These are phyloP conservation scores for Apteryx mantelli DNA, from an alignment of 2,113 vertebrate genomes.

Conservation along the genomic window DNA sequence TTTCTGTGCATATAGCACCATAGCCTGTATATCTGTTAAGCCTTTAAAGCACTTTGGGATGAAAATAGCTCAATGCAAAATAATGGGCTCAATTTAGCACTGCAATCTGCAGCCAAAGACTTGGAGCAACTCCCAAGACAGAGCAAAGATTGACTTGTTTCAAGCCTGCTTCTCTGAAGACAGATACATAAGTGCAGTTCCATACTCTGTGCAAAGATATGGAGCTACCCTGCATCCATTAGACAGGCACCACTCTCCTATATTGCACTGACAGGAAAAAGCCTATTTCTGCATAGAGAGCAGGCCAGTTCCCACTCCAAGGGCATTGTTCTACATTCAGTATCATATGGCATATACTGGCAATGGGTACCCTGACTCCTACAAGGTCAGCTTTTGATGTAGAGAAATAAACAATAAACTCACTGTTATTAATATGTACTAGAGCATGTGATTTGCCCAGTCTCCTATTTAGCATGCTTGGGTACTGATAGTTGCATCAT, in stretches of 20 bases:
- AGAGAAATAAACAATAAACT: not conserved
- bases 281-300: not conserved
- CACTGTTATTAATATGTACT: not conserved
- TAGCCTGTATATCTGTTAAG: slow-evolving; percentile 22
- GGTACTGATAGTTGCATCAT: not conserved
- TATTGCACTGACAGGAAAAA: not conserved
- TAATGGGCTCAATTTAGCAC: slow-evolving; percentile 52
- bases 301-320: accelerated
- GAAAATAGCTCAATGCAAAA: slow-evolving; percentile 51
- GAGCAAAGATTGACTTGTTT: slow-evolving; percentile 3
- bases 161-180: not conserved
- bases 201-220: not conserved
- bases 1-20: slow-evolving; percentile 29
- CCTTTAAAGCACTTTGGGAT: not conserved
- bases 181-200: not conserved
- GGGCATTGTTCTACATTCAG: accelerated
- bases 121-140: slow-evolving; percentile 28
- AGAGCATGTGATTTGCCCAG: not conserved
- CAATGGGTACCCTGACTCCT: not conserved
- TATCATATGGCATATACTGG: accelerated
- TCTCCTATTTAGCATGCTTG: not conserved
- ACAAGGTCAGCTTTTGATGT: not conserved
- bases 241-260: not conserved
- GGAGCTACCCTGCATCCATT: not conserved
- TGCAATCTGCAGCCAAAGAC: slow-evolving; percentile 27